Evolutionary conservation across 1,140 invertebrate genomes (phyloP).

Genomic region (Cydia splendana): DNA sequence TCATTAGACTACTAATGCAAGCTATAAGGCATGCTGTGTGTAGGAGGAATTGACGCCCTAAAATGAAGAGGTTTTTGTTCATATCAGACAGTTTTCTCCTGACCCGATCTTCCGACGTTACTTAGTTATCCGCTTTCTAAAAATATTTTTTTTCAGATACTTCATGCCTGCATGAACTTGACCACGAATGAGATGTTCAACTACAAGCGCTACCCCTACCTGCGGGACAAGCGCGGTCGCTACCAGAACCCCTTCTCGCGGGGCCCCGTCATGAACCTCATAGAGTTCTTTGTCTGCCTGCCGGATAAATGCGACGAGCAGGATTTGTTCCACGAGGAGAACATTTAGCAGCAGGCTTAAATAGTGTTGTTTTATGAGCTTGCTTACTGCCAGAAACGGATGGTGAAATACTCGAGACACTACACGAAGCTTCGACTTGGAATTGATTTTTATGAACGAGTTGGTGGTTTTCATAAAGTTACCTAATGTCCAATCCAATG

Average conservation of each 20-base stretch:
- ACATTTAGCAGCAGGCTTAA: constrained; percentile 56
- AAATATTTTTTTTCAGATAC: constrained; percentile 81
- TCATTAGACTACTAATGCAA: constrained; percentile 84
- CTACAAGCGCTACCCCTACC: constrained; percentile 93
- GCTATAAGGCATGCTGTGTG: neutral
- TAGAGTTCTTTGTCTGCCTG: constrained; percentile 93
- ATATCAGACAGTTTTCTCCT: too few species aligned
- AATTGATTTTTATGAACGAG: too few species aligned
- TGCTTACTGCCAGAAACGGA: neutral
- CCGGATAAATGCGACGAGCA: constrained; percentile 87
- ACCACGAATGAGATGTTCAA: constrained; percentile 98
- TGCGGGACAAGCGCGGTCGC: constrained; percentile 91
- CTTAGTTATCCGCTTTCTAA: too few species aligned
- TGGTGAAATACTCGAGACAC: neutral
- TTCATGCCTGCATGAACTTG: constrained; percentile 93
- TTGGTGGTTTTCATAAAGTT: too few species aligned
- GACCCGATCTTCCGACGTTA: too few species aligned
- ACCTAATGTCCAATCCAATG: too few species aligned
- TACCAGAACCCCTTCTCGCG: constrained; percentile 94
- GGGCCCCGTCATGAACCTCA: constrained; percentile 90
- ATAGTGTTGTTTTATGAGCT: neutral
- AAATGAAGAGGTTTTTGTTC: too few species aligned
- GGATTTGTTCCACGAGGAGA: constrained; percentile 86
- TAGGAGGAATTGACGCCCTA: neutral
- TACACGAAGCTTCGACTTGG: too few species aligned